phyloP scores from a whole-genome alignment of 64 coral and sea anemone genomes.

The Orbicella faveolata region DNA sequence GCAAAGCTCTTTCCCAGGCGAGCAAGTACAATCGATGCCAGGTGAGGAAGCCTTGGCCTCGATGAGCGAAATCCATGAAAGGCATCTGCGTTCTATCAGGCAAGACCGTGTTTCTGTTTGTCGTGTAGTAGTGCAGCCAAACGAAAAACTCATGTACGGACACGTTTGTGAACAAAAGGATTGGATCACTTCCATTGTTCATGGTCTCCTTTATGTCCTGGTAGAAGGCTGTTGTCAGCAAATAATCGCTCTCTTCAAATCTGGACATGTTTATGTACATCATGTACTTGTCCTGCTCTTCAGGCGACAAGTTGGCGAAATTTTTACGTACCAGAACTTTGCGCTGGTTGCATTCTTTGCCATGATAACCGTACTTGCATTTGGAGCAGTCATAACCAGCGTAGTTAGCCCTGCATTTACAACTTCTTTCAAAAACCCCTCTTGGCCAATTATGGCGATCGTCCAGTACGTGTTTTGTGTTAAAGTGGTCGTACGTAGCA shows the following conservation, averaged over 20 bases:
- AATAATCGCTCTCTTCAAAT: not conserved
- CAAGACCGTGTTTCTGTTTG: constrained; percentile 3
- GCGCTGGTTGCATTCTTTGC: not conserved
- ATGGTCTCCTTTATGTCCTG: not conserved
- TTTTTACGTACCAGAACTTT: not conserved
- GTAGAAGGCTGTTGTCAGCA: not conserved
- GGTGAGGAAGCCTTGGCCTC: not conserved
- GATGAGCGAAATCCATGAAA: not conserved
- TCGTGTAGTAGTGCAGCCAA: constrained; percentile 75
- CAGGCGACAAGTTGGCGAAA: not conserved
- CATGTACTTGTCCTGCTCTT: not conserved
- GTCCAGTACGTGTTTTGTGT: not conserved
- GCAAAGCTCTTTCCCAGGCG: constrained; percentile 46
- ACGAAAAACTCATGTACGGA: constrained; percentile 48
- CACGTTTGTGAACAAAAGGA: constrained; percentile 21
- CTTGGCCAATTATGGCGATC: not conserved
- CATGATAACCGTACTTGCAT: not conserved
- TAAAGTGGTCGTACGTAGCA: not conserved
- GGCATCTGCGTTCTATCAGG: not conserved
- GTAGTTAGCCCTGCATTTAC: not conserved
- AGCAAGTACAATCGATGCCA: constrained; percentile 75
- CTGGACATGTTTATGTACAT: not conserved
- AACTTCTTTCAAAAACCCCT: not conserved
- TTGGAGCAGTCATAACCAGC: not conserved
- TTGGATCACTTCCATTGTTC: constrained; percentile 9